Base-by-base conservation (phyloP, 64 coral and sea anemone genomes). In the Dendronephthya gigantea region DNA sequence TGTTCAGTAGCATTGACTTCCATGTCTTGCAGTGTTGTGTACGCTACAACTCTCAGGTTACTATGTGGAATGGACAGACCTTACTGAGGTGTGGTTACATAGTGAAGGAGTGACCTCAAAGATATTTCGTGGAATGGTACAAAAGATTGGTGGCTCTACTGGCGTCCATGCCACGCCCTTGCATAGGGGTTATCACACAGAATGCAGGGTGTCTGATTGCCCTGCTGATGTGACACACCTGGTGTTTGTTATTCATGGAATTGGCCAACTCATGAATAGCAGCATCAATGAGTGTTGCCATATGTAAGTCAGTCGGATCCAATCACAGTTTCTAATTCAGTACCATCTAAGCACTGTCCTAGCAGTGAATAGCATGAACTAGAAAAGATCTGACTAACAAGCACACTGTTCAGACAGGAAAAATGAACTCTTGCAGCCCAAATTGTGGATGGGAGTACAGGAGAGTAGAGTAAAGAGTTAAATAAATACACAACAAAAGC, bases 201-300 rank as follows among this genome's bases (percentile, higher is more conserved):
- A 91, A 86, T 90, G 89, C 28, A 33, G 15, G 17, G 45, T 81
- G 41, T 82, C 87, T 39, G 90, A 98, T 86, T 89, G 72, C 39
- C 95, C 92, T 14, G 83, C 86, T 47, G 95, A 98, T 14, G 90
- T 98, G 7, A 88, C 87, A 34, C 95, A 98, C 37, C 83, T 98
- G 82, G 92, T 98, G 69, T 98, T 98, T 84, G 95, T 98, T 7
- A 82, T 98, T 17, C 95, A 98, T 83, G 95, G 95, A 3, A 98
- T 98, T 75, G 95, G 95, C 0, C 95, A 98, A 87, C 37, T 98
- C 3, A 17, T 93, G 34, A 83, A 98, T 45, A 98, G 87, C 89
- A 98, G 94, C 58, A 98, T 89, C 47, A 98, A 93, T 90, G 92
- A 82, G 48, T 91, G 89, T 83, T 88, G 91, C 75, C 69, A 90